These are phyloP conservation scores for Thunnus maccoyii DNA, from an alignment of 2,113 vertebrate species.

Conservation along the genomic window DNA sequence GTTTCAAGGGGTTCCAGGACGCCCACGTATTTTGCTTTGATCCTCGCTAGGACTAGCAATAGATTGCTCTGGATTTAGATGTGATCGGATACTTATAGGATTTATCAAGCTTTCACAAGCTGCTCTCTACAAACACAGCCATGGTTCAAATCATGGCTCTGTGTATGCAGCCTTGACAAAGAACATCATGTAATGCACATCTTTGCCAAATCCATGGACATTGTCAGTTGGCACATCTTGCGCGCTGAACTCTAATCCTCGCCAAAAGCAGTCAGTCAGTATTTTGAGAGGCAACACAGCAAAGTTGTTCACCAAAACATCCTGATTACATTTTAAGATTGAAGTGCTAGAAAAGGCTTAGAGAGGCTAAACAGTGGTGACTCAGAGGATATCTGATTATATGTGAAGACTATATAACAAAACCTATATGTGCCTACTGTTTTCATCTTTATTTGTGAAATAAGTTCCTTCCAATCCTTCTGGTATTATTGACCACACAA, in stretches of 20 bases:
- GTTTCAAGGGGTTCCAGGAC: constrained; percentile 49
- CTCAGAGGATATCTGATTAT: constrained; percentile 2
- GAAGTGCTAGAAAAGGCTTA: constrained; percentile 21
- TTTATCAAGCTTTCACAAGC: constrained; percentile 79
- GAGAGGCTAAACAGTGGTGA: constrained; percentile 17
- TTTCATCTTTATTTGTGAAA: too few species aligned
- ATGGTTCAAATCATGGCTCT: constrained; percentile 63
- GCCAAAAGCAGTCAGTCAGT: constrained; percentile 58
- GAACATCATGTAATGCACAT: constrained; percentile 75
- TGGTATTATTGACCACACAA: too few species aligned
- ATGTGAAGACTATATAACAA: too few species aligned
- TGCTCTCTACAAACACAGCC: constrained; percentile 65
- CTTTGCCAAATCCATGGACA: constrained; percentile 79
- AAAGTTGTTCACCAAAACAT: constrained; percentile 58
- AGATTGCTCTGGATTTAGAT: constrained; percentile 77
- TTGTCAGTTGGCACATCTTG: constrained; percentile 79
- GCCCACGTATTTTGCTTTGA: constrained; percentile 56
- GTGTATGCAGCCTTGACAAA: constrained; percentile 74
- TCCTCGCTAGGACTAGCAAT: constrained; percentile 51
- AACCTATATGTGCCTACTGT: too few species aligned
- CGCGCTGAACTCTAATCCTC: constrained; percentile 71
- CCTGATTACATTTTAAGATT: constrained; percentile 56
- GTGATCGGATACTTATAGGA: constrained; percentile 76
- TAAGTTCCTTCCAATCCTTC: too few species aligned
- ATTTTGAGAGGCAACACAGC: constrained; percentile 52